Percentiles rank a stretch among this genome's conserved stretches.
These are phyloP conservation scores for Penaeus monodon DNA, from an alignment of 2,888 invertebrate genomes.

Conservation along the genomic window DNA sequence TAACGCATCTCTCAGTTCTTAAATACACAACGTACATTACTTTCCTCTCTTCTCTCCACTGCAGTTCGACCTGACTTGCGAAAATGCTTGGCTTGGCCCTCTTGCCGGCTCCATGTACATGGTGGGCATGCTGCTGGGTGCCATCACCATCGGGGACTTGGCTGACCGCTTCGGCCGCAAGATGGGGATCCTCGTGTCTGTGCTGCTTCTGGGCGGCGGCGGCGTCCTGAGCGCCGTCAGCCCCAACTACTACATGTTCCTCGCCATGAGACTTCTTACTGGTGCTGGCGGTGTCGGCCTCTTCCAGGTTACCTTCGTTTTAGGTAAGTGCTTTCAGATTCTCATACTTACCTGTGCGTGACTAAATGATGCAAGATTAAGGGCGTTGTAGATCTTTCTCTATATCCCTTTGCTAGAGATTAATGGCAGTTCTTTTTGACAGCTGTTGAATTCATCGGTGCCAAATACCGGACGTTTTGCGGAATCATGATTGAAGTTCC, in stretches of 20 bases:
- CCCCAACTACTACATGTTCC: slow-evolving; percentile 56
- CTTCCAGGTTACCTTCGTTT: slow-evolving; percentile 57
- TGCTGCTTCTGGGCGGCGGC: slow-evolving; percentile 38
- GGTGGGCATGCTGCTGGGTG: slow-evolving; percentile 63
- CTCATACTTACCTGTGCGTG: not conserved
- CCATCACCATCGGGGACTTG: slow-evolving; percentile 62
- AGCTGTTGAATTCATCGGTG: slow-evolving; percentile 63
- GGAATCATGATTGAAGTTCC: slow-evolving; percentile 63
- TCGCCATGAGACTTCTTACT: slow-evolving; percentile 56
- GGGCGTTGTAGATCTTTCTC: not conserved
- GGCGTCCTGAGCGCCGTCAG: slow-evolving; percentile 45
- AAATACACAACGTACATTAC: not conserved
- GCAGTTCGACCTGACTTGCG: slow-evolving; percentile 61
- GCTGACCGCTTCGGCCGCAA: slow-evolving; percentile 60
- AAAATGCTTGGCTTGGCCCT: slow-evolving; percentile 42
- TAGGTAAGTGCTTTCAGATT: slow-evolving; percentile 38
- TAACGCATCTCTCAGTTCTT: too few relatives aligned
- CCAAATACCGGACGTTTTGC: slow-evolving; percentile 59
- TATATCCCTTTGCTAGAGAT: not conserved
- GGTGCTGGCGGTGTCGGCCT: slow-evolving; percentile 62
- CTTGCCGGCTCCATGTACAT: slow-evolving; percentile 60
- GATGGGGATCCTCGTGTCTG: slow-evolving; percentile 44
- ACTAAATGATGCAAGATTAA: not conserved
- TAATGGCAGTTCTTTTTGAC: not conserved
- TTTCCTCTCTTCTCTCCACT: not conserved